Evolutionary conservation across 2,888 invertebrate species (phyloP), one percentile per base, ranked within the genome.

Genomic region (Hermodice carunculata): DNA sequence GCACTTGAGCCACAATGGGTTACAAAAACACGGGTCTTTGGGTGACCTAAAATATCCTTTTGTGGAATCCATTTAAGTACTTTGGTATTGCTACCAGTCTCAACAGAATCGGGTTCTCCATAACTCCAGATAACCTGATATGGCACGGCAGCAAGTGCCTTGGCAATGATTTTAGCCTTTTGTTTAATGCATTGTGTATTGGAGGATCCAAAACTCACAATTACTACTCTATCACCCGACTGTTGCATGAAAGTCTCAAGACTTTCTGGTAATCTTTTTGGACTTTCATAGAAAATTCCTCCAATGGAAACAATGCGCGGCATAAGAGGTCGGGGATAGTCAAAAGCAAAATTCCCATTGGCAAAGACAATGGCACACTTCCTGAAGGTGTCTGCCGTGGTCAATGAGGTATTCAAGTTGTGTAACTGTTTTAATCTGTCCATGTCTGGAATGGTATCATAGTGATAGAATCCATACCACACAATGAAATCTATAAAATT

Each of bases 1-100:
- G 61, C 56, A 51, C 66, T 68, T 48, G 61, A 43, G 22, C 68
- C 68, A 32, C 57, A 58, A 43, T 68, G 68, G 14, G 61, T 66
- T 8, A 68, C 46, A 42, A 68, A 68, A 1, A 44, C 61, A n/a
- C 48, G 43, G n/a, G 60, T 37, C 6, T 40, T 34, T 17, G 32
- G 19, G n/a, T 66, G 61, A 0, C 43, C 28, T 4, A 68, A 52
- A 8, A 68, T 22, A 14, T 61, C 57, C 5, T 32, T 28, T 32
- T 68, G 68, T 14, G 61, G 61, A 24, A 61, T 49, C 68, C 68
- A 66, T 22, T 44, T 53, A 14, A 56, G 24, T 26, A 60, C 42
- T 11, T 42, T 3, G 11, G 60, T 64, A 34, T 67, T 64, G 29
- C 43, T 60, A 11, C 64, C 64, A 14, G 61, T 40, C n/a, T 24